Evolutionary conservation across 2,113 vertebrate genomes (phyloP).

Genomic region (Gambusia affinis): DNA sequence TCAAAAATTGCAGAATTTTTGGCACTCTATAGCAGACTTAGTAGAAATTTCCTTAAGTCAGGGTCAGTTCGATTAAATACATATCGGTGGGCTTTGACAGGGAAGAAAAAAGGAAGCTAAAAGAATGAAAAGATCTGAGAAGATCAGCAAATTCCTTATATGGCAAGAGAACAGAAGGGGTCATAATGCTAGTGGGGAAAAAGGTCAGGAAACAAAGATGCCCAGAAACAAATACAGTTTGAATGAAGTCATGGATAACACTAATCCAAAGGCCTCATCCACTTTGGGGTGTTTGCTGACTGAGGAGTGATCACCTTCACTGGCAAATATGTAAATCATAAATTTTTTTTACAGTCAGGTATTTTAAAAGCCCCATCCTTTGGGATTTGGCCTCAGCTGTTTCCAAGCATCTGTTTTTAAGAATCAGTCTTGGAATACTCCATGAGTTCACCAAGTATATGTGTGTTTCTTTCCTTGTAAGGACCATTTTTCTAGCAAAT

Average conservation of each 20-base stretch:
- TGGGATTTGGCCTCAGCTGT: not conserved
- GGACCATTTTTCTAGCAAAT: too few relatives aligned
- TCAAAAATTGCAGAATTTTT: conserved; percentile 31
- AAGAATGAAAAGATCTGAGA: conserved; percentile 11
- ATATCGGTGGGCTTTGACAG: conserved; percentile 25
- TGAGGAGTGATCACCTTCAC: not conserved
- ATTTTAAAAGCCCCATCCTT: too few relatives aligned
- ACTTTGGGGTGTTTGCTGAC: conserved; percentile 1
- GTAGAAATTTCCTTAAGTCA: conserved; percentile 30
- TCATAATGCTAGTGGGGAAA: conserved; percentile 1
- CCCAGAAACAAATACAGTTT: conserved; percentile 46
- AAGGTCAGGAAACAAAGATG: conserved; percentile 28
- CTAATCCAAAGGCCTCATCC: not conserved
- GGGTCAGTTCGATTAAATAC: conserved; percentile 41
- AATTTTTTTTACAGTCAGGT: too few relatives aligned
- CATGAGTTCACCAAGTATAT: not conserved
- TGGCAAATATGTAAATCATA: not conserved
- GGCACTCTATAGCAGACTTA: conserved; percentile 31
- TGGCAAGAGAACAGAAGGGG: conserved; percentile 45
- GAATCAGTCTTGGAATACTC: conserved; percentile 9
- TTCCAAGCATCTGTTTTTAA: conserved; percentile 25
- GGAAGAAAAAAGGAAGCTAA: conserved; percentile 1
- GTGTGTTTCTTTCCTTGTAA: too few relatives aligned
- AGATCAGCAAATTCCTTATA: conserved; percentile 60
- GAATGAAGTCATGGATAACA: conserved; percentile 44